Conservation (phyloP, 2,888 invertebrate species). For the Brenthis hecate region DNA sequence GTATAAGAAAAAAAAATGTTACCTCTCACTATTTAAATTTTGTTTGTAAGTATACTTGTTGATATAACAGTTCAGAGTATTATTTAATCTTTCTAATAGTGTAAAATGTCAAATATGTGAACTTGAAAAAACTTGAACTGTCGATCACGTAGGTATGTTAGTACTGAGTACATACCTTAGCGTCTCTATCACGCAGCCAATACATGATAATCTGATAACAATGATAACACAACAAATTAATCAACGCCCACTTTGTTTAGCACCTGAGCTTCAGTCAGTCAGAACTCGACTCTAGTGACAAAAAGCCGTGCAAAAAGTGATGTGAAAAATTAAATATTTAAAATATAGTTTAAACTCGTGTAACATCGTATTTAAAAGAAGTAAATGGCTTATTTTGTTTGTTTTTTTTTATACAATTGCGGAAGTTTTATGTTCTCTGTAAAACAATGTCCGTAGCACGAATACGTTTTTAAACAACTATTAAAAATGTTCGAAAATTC, state of each 20-base stretch:
- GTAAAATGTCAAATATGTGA: no score
- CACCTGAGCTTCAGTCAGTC: slow-evolving; percentile 16
- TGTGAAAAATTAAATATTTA: neutral
- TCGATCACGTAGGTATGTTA: no score
- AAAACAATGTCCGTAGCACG: slow-evolving; percentile 13
- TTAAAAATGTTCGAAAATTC: slow-evolving; percentile 3
- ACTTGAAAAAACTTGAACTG: no score
- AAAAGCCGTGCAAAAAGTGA: neutral
- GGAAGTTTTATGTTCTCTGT: slow-evolving; percentile 2
- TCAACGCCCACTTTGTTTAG: slow-evolving; percentile 19
- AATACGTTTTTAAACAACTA: neutral
- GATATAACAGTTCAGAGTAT: no score
- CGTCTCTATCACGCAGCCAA: slow-evolving; percentile 14
- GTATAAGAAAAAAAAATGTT: no score
- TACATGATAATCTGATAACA: slow-evolving; percentile 31
- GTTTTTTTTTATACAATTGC: neutral
- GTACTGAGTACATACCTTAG: neutral
- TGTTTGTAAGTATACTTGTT: no score
- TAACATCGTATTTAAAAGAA: neutral
- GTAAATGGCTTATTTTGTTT: slow-evolving; percentile 12
- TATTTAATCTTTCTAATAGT: no score
- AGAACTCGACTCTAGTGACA: neutral
- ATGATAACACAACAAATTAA: slow-evolving; percentile 27
- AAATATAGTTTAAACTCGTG: neutral
- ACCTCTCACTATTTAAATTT: no score